Evolutionary conservation across 2,888 invertebrate genomes (phyloP).

Genomic region (Archips xylosteana): DNA sequence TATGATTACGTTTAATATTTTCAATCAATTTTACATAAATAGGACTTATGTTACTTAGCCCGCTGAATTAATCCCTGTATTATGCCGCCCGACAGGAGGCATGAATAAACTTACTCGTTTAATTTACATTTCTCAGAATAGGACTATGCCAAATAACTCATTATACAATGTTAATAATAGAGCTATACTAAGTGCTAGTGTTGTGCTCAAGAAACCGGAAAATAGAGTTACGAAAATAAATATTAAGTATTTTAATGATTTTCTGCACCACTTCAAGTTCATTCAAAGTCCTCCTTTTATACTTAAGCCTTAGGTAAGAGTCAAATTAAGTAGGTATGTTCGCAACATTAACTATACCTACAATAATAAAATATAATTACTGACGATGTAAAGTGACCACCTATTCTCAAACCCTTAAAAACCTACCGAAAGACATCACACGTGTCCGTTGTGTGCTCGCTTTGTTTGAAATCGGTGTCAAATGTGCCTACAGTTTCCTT

Average conservation of each 20-base stretch:
- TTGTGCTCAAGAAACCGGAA: neutral
- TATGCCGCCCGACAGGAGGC: slow-evolving; percentile 9
- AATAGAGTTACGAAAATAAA: neutral
- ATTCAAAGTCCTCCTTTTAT: too few relatives aligned
- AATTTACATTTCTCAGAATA: slow-evolving; percentile 11
- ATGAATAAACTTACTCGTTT: slow-evolving; percentile 20
- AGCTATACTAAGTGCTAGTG: neutral
- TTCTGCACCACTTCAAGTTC: too few relatives aligned
- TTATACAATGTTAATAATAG: slow-evolving; percentile 1
- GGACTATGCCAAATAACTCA: slow-evolving; percentile 2
- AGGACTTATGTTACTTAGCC: neutral
- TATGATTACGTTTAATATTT: neutral
- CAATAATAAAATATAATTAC: too few relatives aligned
- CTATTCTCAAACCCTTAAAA: neutral
- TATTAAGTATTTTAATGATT: too few relatives aligned
- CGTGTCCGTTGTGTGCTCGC: neutral
- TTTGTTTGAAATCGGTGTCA: neutral
- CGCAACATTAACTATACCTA: too few relatives aligned
- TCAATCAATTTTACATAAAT: slow-evolving; percentile 14
- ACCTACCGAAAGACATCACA: neutral
- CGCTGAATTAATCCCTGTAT: neutral
- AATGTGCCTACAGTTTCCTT: neutral
- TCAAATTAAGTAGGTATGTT: too few relatives aligned
- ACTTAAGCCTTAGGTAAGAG: too few relatives aligned
- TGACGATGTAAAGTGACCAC: too few relatives aligned